Evolutionary conservation across 1,140 invertebrate species (phyloP), one percentile per base, ranked within the genome.

Genomic region (Procambarus clarkii): DNA sequence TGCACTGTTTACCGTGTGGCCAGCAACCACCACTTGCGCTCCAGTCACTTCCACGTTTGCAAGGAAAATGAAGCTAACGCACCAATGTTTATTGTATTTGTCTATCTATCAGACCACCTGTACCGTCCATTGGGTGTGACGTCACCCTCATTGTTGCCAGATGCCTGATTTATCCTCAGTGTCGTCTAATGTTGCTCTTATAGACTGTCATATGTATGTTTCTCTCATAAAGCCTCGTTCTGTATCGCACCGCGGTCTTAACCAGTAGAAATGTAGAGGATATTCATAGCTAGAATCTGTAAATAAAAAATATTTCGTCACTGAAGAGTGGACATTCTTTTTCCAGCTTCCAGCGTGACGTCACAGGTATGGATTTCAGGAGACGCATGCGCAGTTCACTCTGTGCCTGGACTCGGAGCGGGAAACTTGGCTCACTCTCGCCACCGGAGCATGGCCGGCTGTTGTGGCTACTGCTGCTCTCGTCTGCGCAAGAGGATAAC

Each of bases 51-150:
- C 89, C 89, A 91, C 89, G 89, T 91, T 91, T 91, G 89, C 89
- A 91, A 91, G 89, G 89, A 91, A 91, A 91, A 91, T 91, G 89
- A 91, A 91, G 89, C 89, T 91, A 91, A 91, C 89, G 89, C 89
- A 86, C 89, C 89, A 91, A 91, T 91, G 89, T 91, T 91, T 91
- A 91, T 91, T 91, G 89, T 91, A 91, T 91, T 91, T 91, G 82
- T 91, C 89, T 91, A 91, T 91, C 89, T 91, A 91, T 91, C 89
- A 91, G 89, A 91, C 89, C 89, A 91, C 89, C 89, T 91, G 89
- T 91, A 91, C 89, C 89, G 82, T 82, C 89, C 89, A 91, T 91
- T 91, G 89, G 89, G 83, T 82, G 89, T 91, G 89, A 91, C 89
- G 89, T 91, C 89, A 91, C 89, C 48, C 46, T 34, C 45, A 24